These are phyloP conservation scores for Cephalopholis sonnerati DNA, from an alignment of 2,113 vertebrate genomes.

Conservation along the genomic window DNA sequence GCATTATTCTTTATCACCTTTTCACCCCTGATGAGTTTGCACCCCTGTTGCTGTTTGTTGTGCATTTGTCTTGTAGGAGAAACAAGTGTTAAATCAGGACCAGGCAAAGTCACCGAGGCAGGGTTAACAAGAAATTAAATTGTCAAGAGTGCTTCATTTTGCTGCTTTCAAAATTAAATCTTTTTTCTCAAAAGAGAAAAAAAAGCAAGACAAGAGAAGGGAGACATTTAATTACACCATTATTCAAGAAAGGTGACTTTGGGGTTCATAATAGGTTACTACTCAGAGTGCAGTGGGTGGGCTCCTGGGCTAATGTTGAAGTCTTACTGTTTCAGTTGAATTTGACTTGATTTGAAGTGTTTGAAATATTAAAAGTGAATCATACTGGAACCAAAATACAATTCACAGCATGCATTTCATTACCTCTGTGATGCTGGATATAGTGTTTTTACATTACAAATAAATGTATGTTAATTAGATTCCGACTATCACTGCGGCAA, in stretches of 20 bases:
- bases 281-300: conserved; percentile 53
- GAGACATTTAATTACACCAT: conserved; percentile 62
- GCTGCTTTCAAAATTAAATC: conserved; percentile 31
- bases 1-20: background rate
- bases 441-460: background rate
- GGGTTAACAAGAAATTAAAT: conserved; percentile 33
- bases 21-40: too few species aligned
- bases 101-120: conserved; percentile 15
- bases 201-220: conserved; percentile 23
- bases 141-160: conserved; percentile 19
- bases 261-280: conserved; percentile 37
- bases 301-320: conserved; percentile 32
- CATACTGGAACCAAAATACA: conserved; percentile 12
- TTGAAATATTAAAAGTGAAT: conserved; percentile 27
- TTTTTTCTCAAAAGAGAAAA: conserved; percentile 4
- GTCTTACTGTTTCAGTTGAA: conserved; percentile 43
- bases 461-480: background rate
- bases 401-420: conserved; percentile 7
- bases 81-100: background rate
- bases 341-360: conserved; percentile 40
- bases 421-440: background rate
- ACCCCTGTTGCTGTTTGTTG: background rate
- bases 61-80: conserved; percentile 7
- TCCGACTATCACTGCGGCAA: background rate
- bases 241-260: conserved; percentile 50